Conservation (phyloP, 2,888 invertebrate genomes). For the Dicyrtoma fusca region DNA sequence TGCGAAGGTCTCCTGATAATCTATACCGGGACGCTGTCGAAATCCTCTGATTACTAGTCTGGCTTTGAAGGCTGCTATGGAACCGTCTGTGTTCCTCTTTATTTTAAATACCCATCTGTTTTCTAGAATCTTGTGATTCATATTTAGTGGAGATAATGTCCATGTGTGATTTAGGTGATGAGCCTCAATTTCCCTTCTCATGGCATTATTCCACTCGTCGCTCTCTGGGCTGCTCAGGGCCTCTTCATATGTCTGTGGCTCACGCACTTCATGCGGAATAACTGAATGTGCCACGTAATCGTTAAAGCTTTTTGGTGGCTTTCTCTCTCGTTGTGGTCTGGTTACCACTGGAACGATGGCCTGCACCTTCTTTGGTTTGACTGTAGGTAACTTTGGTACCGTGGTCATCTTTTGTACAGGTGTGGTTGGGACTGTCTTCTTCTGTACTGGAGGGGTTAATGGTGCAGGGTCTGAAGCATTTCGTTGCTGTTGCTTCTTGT, state of each 20-base stretch:
- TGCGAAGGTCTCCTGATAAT: constrained; percentile 38
- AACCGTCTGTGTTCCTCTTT: constrained; percentile 23
- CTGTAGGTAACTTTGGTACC: no score
- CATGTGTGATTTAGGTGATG: not conserved
- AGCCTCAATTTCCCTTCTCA: not conserved
- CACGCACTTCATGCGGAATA: no score
- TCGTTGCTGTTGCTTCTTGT: no score
- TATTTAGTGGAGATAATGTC: not conserved
- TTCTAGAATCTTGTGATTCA: not conserved
- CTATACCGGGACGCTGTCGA: constrained; percentile 26
- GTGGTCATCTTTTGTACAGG: no score
- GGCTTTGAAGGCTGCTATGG: constrained; percentile 19
- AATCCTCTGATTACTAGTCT: constrained; percentile 28
- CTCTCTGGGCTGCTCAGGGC: not conserved
- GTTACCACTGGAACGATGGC: no score
- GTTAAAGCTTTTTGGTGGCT: no score
- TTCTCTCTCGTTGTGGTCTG: no score
- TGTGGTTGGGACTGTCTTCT: no score
- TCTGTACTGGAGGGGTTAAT: no score
- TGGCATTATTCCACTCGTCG: not conserved
- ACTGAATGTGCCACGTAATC: no score
- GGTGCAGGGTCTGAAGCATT: no score
- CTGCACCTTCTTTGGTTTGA: no score
- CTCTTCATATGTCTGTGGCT: not conserved
- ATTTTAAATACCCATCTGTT: constrained; percentile 34